Evolutionary conservation across 2,113 vertebrate genomes (phyloP).

Genomic region (Silurus glanis): DNA sequence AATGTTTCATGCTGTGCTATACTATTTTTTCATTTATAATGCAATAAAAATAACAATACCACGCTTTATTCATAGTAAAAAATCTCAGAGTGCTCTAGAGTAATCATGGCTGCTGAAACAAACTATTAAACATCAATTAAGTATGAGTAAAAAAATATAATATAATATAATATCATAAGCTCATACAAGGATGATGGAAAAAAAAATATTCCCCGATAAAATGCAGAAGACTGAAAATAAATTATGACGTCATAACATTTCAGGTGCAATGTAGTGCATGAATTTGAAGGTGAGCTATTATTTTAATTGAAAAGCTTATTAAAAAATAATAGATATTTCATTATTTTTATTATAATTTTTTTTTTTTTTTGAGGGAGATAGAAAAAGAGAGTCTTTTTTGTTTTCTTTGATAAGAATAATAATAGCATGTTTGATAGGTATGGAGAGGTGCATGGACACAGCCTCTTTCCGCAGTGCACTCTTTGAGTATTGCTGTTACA

Average conservation of each 20-base stretch:
- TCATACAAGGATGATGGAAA: not conserved
- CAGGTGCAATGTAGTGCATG: too few species aligned
- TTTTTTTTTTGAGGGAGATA: too few species aligned
- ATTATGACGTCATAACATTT: not conserved
- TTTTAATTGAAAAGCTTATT: too few species aligned
- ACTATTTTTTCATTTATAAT: too few species aligned
- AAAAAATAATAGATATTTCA: not conserved
- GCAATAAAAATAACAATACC: not conserved
- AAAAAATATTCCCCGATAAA: not conserved
- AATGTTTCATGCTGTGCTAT: too few species aligned
- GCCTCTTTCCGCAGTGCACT: not conserved
- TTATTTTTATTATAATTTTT: too few species aligned
- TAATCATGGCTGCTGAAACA: not conserved
- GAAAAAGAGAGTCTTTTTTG: too few species aligned
- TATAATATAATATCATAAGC: not conserved
- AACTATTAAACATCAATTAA: not conserved
- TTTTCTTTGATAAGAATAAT: not conserved
- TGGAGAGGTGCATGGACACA: not conserved
- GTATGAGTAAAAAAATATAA: not conserved
- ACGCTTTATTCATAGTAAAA: not conserved
- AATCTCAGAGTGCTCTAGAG: not conserved
- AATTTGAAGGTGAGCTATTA: not conserved
- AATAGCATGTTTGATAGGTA: not conserved
- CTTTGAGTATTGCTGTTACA: not conserved
- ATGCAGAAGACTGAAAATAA: not conserved